Conservation (phyloP, 2,113 vertebrate genomes). For the Syngnathoides biaculeatus region DNA sequence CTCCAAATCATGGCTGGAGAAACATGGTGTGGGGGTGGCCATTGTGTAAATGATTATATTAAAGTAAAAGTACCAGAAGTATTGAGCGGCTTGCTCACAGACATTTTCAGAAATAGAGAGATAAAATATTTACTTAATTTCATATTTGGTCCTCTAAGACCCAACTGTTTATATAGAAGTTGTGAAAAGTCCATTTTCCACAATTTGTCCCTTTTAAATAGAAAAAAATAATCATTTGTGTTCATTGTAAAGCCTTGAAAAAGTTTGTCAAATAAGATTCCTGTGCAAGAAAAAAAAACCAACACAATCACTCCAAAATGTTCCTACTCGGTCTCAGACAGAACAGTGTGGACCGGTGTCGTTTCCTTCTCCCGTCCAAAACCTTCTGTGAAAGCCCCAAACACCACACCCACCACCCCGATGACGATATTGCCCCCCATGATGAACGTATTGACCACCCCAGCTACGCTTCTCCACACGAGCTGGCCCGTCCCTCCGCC, state of each 20-base stretch:
- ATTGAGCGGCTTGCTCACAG: too few species aligned
- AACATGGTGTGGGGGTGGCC: too few species aligned
- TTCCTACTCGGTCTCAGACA: not conserved
- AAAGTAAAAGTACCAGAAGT: too few species aligned
- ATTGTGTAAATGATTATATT: too few species aligned
- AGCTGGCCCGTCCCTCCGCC: slow-evolving; percentile 64
- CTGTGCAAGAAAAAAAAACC: not conserved
- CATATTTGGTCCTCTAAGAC: not conserved
- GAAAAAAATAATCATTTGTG: not conserved
- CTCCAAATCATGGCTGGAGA: too few species aligned
- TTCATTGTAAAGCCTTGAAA: not conserved
- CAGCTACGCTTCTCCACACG: slow-evolving; percentile 51
- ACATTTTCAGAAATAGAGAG: too few species aligned
- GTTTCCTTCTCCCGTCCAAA: slow-evolving; percentile 45
- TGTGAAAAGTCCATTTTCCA: not conserved
- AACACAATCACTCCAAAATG: not conserved
- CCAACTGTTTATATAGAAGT: not conserved
- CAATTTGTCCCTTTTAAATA: not conserved
- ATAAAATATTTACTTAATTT: not conserved
- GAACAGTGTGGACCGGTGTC: not conserved
- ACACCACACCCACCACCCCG: slow-evolving; percentile 30
- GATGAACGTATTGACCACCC: slow-evolving; percentile 48
- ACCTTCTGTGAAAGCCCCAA: slow-evolving; percentile 34
- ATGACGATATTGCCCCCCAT: slow-evolving; percentile 28
- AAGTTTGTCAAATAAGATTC: not conserved